Conservation (phyloP, 2,113 vertebrate species). For the Madoqua kirkii region DNA sequence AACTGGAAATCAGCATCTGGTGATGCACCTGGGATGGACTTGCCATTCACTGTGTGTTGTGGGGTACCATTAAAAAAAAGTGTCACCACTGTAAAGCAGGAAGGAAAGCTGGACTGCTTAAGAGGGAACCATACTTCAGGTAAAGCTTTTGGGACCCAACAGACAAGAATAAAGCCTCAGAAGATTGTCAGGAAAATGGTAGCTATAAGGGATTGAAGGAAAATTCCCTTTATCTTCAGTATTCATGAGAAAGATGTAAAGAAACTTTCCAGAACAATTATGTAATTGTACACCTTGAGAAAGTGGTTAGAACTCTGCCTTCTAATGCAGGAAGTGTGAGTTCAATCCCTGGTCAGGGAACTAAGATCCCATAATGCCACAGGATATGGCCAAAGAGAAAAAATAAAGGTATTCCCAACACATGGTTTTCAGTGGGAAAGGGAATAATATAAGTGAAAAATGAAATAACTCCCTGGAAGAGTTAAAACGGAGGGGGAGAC, state of each 20-base stretch:
- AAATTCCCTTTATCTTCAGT: neutral
- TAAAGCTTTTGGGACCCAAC: neutral
- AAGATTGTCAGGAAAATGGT: neutral
- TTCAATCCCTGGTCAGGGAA: neutral
- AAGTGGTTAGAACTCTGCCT: neutral
- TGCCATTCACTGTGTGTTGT: neutral
- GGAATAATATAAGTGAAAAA: neutral
- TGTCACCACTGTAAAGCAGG: neutral
- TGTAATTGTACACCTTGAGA: neutral
- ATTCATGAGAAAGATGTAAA: neutral
- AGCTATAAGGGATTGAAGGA: neutral
- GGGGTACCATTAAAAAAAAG: neutral
- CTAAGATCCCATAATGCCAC: neutral
- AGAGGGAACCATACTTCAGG: neutral
- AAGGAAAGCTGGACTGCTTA: neutral
- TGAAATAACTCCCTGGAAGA: neutral
- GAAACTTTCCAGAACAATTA: neutral
- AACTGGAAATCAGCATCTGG: neutral
- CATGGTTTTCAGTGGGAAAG: neutral
- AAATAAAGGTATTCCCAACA: neutral
- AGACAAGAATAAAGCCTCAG: neutral
- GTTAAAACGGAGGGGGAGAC: fast-evolving
- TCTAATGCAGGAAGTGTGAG: neutral
- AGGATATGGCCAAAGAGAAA: neutral
- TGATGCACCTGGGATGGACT: neutral